Conservation (phyloP, 2,888 invertebrate species). For the Platypus cylindrus region DNA sequence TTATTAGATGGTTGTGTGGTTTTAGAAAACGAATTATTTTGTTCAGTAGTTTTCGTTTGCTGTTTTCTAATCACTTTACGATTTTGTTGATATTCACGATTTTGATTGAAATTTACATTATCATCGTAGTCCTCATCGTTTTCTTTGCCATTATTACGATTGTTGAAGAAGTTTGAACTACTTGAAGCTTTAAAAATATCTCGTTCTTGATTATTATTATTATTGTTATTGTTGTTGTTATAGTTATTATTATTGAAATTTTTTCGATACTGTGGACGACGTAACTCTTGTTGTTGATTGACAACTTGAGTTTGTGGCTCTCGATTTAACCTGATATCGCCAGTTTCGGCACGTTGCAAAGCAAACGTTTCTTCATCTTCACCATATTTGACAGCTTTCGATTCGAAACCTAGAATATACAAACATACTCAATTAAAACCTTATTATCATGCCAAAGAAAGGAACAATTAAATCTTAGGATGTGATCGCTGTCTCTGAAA, state of each 20-base stretch:
- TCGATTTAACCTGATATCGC: conserved; percentile 37
- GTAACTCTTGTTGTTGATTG: conserved; percentile 32
- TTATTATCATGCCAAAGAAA: neutral
- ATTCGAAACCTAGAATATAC: conserved; percentile 43
- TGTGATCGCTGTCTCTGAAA: no score
- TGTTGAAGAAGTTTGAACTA: conserved; percentile 64
- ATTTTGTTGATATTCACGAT: conserved; percentile 32
- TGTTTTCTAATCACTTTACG: conserved; percentile 34
- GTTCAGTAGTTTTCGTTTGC: conserved; percentile 29
- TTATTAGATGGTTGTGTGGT: conserved; percentile 2
- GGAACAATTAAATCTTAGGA: no score
- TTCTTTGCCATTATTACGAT: conserved; percentile 47
- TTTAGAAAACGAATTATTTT: conserved; percentile 12
- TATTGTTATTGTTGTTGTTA: conserved; percentile 21
- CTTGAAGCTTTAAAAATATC: conserved; percentile 58
- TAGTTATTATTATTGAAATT: conserved; percentile 23
- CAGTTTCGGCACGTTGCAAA: conserved; percentile 58
- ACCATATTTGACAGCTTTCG: conserved; percentile 46
- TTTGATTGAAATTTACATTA: conserved; percentile 36
- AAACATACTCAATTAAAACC: conserved; percentile 3
- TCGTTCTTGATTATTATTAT: conserved; percentile 28
- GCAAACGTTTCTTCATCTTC: conserved; percentile 63
- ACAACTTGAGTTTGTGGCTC: conserved; percentile 32
- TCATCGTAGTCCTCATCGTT: conserved; percentile 41
- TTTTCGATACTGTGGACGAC: conserved; percentile 16